Base-by-base conservation (phyloP, 2,113 vertebrate genomes). In the Muntiacus muntjak region DNA sequence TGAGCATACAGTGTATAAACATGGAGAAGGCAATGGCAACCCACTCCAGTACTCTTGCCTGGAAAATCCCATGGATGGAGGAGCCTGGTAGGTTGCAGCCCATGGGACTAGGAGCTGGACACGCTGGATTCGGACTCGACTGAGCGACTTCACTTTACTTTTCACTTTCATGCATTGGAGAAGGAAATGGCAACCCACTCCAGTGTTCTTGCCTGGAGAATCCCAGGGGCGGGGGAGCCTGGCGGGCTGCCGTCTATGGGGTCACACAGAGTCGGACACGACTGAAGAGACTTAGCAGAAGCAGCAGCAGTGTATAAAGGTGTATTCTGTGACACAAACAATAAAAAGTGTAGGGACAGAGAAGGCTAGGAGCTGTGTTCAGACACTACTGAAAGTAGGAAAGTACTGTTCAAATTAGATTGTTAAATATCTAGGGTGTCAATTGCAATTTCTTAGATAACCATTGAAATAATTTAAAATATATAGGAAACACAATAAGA, bases 61-160 rank as follows among this genome's bases (percentile, higher is more conserved):
- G 64, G 8, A 67, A 36, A 67, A 67, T 67, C 17, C 64, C 33
- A 36, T 21, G 17, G 33, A 67, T 0, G 9, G n/a, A 67, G 33
- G n/a, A 67, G 33, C 64, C 33, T 67, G 2, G 33, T 67, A 11
- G n/a, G 33, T 8, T 67, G 33, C 33, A 67, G 64, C 36, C 64
- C 64, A 67, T 67, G 64, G 4, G n/a, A 5, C 1, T 36, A n/a
- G 33, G 7, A 67, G 62, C 16, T 67, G 33, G 62, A n/a, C 16
- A 67, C 1, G 4, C 17, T 21, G 33, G 16, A 36, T 33, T 67
- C 1, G 0, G 64, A 36, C n/a, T 21, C 0, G 1, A 67, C 33
- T 67, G 64, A 67, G 33, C 0, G 8, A 10, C 33, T 67, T 67
- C 64, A 67, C n/a, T 11, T 36, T 67, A 21, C 8, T 21, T 67